A percentile compares a stretch with the other conserved stretches of the same genome.
Conservation (phyloP, 1,140 invertebrate genomes). For the Drosophila nannoptera region DNA sequence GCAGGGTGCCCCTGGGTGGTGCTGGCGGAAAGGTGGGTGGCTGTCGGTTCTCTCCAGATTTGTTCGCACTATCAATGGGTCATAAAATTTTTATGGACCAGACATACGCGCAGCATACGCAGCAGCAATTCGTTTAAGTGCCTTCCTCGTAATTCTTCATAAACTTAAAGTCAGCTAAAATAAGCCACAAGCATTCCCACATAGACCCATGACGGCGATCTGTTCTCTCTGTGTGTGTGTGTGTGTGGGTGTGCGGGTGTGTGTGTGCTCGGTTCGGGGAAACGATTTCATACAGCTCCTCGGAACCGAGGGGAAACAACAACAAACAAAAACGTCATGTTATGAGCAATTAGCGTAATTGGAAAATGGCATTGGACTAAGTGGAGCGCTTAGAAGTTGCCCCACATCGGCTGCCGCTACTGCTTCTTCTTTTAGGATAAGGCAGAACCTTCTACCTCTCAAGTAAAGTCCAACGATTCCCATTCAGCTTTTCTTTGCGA, state of each 20-base stretch:
- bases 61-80: conserved; percentile 73
- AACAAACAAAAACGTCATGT: conserved; percentile 72
- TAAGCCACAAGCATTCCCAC: conserved; percentile 58
- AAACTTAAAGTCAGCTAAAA: conserved; percentile 74
- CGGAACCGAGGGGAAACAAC: conserved; percentile 40
- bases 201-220: conserved; percentile 44
- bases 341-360: conserved; percentile 75
- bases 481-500: too few relatives aligned
- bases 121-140: conserved; percentile 71
- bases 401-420: conserved; percentile 30
- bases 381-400: conserved; percentile 44
- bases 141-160: conserved; percentile 70
- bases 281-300: conserved; percentile 47
- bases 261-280: conserved; percentile 47
- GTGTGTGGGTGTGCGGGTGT: conserved; percentile 6
- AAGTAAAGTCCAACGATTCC: too few relatives aligned
- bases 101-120: conserved; percentile 48
- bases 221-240: conserved; percentile 24
- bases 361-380: conserved; percentile 62
- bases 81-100: conserved; percentile 76
- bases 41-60: conserved; percentile 36
- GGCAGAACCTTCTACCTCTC: conserved; percentile 2
- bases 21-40: neutral
- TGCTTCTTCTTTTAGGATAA: conserved; percentile 15
- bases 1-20: too few relatives aligned